These are phyloP conservation scores for Macrophya alboannulata DNA, from an alignment of 2,888 invertebrate species.

Conservation along the genomic window DNA sequence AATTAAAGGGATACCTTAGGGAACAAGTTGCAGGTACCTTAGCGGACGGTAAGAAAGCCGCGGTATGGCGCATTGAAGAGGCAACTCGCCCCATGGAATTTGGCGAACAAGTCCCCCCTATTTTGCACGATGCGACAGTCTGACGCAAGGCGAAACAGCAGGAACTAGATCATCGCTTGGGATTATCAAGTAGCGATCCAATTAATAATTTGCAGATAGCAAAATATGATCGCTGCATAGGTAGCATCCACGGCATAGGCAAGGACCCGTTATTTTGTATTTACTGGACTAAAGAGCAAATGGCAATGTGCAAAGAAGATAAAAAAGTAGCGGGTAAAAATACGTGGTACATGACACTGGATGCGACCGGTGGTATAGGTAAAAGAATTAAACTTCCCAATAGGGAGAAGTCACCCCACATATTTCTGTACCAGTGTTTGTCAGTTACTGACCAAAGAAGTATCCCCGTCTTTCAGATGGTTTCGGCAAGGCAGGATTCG, in stretches of 20 bases:
- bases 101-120: constrained; percentile 16
- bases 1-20: constrained; percentile 27
- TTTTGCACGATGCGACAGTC: too few relatives aligned
- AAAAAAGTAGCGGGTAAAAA: constrained; percentile 47
- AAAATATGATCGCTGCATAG: constrained; percentile 43
- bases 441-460: too few relatives aligned
- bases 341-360: constrained; percentile 14
- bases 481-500: constrained; percentile 57
- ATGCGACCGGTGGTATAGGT: too few relatives aligned
- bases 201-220: constrained; percentile 57
- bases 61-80: too few relatives aligned
- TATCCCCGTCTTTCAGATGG: too few relatives aligned
- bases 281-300: constrained; percentile 58
- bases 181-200: constrained; percentile 35
- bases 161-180: constrained; percentile 54
- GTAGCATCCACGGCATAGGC: constrained; percentile 57
- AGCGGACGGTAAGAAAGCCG: too few relatives aligned
- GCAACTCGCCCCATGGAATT: too few relatives aligned
- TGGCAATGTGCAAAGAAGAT: constrained; percentile 47
- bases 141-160: constrained; percentile 22
- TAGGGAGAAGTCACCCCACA: too few relatives aligned
- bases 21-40: too few relatives aligned
- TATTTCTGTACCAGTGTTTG: too few relatives aligned
- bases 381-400: constrained; percentile 32
- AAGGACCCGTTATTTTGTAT: constrained; percentile 59